Base-by-base conservation (phyloP, 2,113 vertebrate genomes). In the Podarcis cretensis region DNA sequence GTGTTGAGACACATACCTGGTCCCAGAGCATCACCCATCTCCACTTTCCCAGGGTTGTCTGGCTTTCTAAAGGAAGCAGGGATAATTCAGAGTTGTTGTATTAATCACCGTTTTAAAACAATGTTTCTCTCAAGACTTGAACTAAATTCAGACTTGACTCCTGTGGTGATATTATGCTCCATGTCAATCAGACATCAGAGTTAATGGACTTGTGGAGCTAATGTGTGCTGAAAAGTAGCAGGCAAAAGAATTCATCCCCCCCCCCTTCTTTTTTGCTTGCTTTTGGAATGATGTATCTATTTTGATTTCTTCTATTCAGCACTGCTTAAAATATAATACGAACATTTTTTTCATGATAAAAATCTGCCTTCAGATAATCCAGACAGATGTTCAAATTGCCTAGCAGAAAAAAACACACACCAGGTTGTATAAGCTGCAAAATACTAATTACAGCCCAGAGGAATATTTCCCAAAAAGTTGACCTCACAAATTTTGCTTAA, bases 401-500 rank as follows among this genome's bases (percentile, higher is more conserved):
- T 88, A 91, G 94, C 92, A 89, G 93, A 94, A 63, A 63, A 92
- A 87, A 54, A 48, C 35, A 54, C 48, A 87, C 16, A 92, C 95
- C 95, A 93, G 88, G 95, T 96, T 92, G 93, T 92, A 92, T 94
- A 93, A 92, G 89, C 90, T 94, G 89, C 90, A 92, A 91, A 95
- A 93, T 90, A 94, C 95, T 96, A 97, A 96, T 97, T 96, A 96
- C 89, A 95, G 93, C 94, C 95, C 86, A 92, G 81, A 92, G 95
- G 89, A 95, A 95, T 89, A 86, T 91, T 95, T 97, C 94, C 94
- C 96, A 94, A 95, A 96, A 97, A 97, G 95, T 93, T 97, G 96
- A 98, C 96, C 90, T 93, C 48, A 92, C 85, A 92, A 92, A 91
- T 95, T 95, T 93, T 88, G 92, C 95, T 97, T 95, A 90, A 96